phyloP scores from a whole-genome alignment of 53 echinoderm and acorn worm genomes.

The Paelopatides confundens region DNA sequence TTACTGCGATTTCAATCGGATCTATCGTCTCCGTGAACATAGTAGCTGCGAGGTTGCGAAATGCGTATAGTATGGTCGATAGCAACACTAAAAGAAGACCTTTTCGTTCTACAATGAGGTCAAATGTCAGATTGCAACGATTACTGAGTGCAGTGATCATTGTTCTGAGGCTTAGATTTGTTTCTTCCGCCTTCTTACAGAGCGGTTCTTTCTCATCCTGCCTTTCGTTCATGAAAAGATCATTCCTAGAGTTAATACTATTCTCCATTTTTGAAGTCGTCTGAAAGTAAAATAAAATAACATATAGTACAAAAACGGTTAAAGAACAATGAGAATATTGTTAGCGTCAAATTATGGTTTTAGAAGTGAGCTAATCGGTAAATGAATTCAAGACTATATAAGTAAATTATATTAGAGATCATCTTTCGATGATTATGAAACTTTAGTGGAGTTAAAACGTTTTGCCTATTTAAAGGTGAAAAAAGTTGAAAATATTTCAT shows the following conservation, averaged over 20 bases:
- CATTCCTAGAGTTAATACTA: not conserved
- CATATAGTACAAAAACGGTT: too few species aligned
- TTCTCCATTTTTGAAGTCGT: not conserved
- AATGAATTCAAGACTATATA: too few species aligned
- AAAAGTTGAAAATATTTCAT: too few species aligned
- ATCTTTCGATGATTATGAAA: too few species aligned
- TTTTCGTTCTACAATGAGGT: not conserved
- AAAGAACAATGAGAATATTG: too few species aligned
- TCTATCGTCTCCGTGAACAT: not conserved
- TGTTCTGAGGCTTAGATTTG: not conserved
- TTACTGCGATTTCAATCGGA: constrained; percentile 16
- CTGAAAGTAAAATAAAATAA: too few species aligned
- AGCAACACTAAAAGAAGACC: constrained; percentile 18
- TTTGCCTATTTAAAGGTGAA: too few species aligned
- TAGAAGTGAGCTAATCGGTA: too few species aligned
- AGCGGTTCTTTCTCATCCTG: constrained; percentile 30
- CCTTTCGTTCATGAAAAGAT: constrained; percentile 13
- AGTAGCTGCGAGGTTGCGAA: constrained; percentile 27
- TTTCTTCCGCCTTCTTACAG: constrained; percentile 21
- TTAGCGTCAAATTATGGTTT: too few species aligned
- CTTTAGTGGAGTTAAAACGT: too few species aligned
- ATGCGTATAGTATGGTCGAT: constrained; percentile 27
- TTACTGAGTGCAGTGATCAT: not conserved
- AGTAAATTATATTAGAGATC: too few species aligned
- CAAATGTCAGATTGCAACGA: not conserved